A percentile compares a stretch with the other conserved stretches of the same genome.
Evolutionary conservation across 2,113 vertebrate genomes (phyloP).

Genomic region (Cercocebus atys): DNA sequence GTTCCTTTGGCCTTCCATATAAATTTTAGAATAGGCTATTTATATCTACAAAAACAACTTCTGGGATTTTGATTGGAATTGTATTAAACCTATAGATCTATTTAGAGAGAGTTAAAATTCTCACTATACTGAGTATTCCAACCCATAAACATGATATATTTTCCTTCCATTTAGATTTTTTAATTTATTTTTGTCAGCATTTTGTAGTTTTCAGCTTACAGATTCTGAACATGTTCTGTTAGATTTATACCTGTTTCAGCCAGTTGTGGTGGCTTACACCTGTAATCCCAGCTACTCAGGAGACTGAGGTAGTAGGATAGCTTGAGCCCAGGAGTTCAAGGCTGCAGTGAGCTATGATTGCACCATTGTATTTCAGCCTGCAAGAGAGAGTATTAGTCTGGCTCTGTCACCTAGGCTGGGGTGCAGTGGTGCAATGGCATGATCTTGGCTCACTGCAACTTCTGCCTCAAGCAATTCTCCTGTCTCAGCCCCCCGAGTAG

Average conservation of each 20-base stretch:
- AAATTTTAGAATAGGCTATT: not conserved
- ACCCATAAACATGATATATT: not conserved
- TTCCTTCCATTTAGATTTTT: not conserved
- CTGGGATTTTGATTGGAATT: not conserved
- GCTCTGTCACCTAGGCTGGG: too few species aligned
- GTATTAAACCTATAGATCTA: not conserved
- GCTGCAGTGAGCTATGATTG: too few species aligned
- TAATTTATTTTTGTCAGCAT: not conserved
- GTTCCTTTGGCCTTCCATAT: not conserved
- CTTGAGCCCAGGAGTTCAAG: too few species aligned
- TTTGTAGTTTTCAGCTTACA: not conserved
- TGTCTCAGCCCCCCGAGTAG: too few species aligned
- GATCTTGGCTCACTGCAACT: too few species aligned
- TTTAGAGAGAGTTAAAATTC: not conserved
- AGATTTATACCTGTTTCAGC: not conserved
- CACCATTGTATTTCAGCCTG: too few species aligned
- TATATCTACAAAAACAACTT: not conserved
- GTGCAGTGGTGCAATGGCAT: too few species aligned
- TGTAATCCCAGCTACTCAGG: too few species aligned
- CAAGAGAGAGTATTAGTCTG: too few species aligned
- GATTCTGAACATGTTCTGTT: not conserved
- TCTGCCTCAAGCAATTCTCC: too few species aligned
- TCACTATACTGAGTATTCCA: not conserved
- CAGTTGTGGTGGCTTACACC: too few species aligned
- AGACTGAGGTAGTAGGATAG: too few species aligned